phyloP scores from a whole-genome alignment of 1,140 invertebrate genomes.

The Drosophila watanabei region DNA sequence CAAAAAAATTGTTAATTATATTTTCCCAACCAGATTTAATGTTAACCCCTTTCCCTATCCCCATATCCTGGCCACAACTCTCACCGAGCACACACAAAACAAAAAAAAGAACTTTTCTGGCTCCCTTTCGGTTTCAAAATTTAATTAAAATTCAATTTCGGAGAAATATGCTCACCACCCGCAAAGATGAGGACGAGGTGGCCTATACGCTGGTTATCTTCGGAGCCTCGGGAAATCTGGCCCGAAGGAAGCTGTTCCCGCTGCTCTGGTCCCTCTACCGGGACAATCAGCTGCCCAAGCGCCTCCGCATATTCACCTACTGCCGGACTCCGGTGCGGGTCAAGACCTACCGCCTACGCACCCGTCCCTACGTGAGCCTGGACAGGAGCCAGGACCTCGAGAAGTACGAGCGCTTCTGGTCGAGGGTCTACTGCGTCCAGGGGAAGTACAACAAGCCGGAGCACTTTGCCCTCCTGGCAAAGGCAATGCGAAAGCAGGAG shows the following conservation, averaged over 20 bases:
- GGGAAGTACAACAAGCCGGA: constrained; percentile 50
- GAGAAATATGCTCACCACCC: constrained; percentile 37
- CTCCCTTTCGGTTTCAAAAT: background rate
- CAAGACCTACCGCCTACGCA: constrained; percentile 31
- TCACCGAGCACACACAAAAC: constrained; percentile 4
- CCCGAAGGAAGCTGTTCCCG: constrained; percentile 53
- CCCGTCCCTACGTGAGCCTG: constrained; percentile 45
- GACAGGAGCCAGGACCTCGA: constrained; percentile 33
- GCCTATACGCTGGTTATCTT: constrained; percentile 61
- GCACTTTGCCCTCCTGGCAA: constrained; percentile 26
- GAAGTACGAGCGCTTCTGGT: constrained; percentile 65
- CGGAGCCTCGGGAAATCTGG: constrained; percentile 59
- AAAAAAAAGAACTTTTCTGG: background rate
- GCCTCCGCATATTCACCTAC: constrained; percentile 53
- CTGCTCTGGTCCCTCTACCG: constrained; percentile 62
- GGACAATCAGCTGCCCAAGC: constrained; percentile 56
- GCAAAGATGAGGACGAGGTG: constrained; percentile 8
- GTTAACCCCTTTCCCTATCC: background rate
- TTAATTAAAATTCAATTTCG: constrained; percentile 8
- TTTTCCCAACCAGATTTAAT: background rate
- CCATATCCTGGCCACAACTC: background rate
- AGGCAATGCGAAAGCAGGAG: constrained; percentile 44
- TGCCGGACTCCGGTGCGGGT: constrained; percentile 38
- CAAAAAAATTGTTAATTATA: too few relatives aligned
- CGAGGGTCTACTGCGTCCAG: constrained; percentile 45